phyloP scores from a whole-genome alignment of 2,113 vertebrate genomes.

The Sphaerodactylus townsendi region DNA sequence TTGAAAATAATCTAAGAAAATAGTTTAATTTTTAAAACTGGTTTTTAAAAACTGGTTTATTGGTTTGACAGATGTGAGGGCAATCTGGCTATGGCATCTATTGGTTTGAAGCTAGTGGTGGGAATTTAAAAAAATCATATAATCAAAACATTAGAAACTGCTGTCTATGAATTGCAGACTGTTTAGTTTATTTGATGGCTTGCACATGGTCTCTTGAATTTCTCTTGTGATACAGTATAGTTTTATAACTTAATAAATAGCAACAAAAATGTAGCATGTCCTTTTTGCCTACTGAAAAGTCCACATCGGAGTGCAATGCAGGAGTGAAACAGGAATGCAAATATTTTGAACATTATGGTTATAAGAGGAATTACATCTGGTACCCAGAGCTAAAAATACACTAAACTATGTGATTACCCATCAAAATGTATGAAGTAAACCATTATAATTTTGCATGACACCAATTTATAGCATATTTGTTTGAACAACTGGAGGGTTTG shows the following conservation, averaged over 20 bases:
- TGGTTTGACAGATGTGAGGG: too few species aligned
- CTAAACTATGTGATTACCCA: slow-evolving; percentile 45
- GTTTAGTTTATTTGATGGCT: neutral
- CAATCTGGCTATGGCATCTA: too few species aligned
- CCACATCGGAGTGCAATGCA: slow-evolving; percentile 14
- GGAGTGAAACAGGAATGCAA: slow-evolving; percentile 18
- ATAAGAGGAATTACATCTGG: slow-evolving; percentile 30
- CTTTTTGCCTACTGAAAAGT: neutral
- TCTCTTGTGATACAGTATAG: neutral
- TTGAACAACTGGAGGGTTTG: slow-evolving; percentile 16
- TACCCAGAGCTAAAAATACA: slow-evolving; percentile 34
- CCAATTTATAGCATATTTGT: slow-evolving; percentile 41
- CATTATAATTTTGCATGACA: slow-evolving; percentile 25
- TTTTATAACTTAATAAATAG: slow-evolving; percentile 1
- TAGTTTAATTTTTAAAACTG: neutral
- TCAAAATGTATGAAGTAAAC: slow-evolving; percentile 30
- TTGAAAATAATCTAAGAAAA: neutral
- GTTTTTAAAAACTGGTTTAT: too few species aligned
- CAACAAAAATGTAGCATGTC: slow-evolving; percentile 42
- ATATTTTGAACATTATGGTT: slow-evolving; percentile 21
- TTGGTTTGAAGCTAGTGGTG: neutral
- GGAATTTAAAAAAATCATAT: neutral
- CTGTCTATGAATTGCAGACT: neutral
- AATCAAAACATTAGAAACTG: slow-evolving; percentile 9
- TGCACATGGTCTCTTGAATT: slow-evolving; percentile 6